phyloP scores from a whole-genome alignment of 2,888 invertebrate species.

The Anarsia innoxiella region DNA sequence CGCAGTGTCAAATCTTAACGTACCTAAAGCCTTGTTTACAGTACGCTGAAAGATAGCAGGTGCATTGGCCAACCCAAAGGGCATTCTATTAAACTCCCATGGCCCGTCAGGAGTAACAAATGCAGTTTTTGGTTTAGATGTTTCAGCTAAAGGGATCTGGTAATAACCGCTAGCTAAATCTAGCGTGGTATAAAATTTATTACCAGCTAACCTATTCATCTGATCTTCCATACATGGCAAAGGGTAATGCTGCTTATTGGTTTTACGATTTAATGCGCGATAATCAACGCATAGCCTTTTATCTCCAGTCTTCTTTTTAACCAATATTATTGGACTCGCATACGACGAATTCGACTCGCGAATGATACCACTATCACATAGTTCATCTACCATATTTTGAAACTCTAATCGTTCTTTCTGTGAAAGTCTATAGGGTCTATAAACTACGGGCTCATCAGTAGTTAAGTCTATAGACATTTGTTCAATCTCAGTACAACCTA shows the following conservation, averaged over 20 bases:
- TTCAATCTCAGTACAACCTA: slow-evolving; percentile 4
- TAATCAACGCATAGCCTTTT: slow-evolving; percentile 9
- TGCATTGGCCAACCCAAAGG: not conserved
- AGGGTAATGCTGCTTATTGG: slow-evolving; percentile 17
- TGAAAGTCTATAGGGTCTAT: slow-evolving; percentile 6
- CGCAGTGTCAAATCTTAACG: slow-evolving; percentile 10
- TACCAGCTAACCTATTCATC: slow-evolving; percentile 17
- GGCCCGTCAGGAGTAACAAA: not conserved
- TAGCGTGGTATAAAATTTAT: slow-evolving; percentile 14
- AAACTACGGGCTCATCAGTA: slow-evolving; percentile 1
- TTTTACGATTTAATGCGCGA: slow-evolving; percentile 9
- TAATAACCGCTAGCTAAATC: slow-evolving; percentile 20
- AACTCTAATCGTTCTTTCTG: slow-evolving; percentile 2
- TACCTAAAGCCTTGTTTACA: not conserved
- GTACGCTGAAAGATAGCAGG: not conserved
- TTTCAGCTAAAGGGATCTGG: slow-evolving; percentile 15
- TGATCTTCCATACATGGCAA: slow-evolving; percentile 15
- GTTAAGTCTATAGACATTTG: slow-evolving; percentile 5
- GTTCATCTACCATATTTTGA: slow-evolving; percentile 4
- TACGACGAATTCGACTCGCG: slow-evolving; percentile 8
- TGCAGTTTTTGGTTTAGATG: slow-evolving; percentile 5
- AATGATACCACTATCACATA: slow-evolving; percentile 4
- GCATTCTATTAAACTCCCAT: not conserved
- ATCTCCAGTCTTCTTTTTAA: slow-evolving; percentile 10
- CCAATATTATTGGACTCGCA: slow-evolving; percentile 14